Conservation (phyloP, 1,140 invertebrate genomes). For the Drosophila orosa region DNA sequence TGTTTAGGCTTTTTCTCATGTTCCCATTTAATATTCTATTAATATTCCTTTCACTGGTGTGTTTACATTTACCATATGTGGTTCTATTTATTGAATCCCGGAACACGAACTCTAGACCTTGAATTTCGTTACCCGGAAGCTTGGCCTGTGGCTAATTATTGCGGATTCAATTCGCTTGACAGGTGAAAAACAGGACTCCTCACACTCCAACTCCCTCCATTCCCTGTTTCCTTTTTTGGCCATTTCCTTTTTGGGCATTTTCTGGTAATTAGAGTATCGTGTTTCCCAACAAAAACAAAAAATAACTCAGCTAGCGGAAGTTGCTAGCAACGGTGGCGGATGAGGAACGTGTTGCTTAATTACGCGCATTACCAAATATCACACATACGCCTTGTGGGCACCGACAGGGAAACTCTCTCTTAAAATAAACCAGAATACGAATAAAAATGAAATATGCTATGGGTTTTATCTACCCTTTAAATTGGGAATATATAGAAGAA, state of each 20-base stretch:
- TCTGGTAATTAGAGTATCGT: slow-evolving; percentile 79
- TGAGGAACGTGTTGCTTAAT: slow-evolving; percentile 71
- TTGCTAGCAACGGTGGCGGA: slow-evolving; percentile 48
- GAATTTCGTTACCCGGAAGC: not conserved
- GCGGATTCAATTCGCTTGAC: slow-evolving; percentile 31
- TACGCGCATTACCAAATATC: slow-evolving; percentile 78
- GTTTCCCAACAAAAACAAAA: slow-evolving; percentile 51
- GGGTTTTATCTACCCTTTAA: not conserved
- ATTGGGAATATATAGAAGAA: no score
- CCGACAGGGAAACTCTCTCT: slow-evolving; percentile 7
- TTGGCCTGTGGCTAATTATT: slow-evolving; percentile 4
- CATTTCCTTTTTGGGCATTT: slow-evolving; percentile 52
- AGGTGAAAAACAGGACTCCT: slow-evolving; percentile 19
- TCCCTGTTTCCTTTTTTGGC: slow-evolving; percentile 11
- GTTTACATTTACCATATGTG: not conserved
- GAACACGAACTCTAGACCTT: not conserved
- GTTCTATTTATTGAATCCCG: not conserved
- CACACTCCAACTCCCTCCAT: not conserved
- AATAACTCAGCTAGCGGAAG: slow-evolving; percentile 54
- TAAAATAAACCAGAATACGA: not conserved
- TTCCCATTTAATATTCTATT: no score
- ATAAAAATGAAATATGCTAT: slow-evolving; percentile 22
- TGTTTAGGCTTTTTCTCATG: not conserved
- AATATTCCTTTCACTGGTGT: not conserved
- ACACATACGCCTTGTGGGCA: slow-evolving; percentile 73